These are phyloP conservation scores for Rhinella marina DNA, from an alignment of 2,797 vertebrate species.

Conservation along the genomic window DNA sequence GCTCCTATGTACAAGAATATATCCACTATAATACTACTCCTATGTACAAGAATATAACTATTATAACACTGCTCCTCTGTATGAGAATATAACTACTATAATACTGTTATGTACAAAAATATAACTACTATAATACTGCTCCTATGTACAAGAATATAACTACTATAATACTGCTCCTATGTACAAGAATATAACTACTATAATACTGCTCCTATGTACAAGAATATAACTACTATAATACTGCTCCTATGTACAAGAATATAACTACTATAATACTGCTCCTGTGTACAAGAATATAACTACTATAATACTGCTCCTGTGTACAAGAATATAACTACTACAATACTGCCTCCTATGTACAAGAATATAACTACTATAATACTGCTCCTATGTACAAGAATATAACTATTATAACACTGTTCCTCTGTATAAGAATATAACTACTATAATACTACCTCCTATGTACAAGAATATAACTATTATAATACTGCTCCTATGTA, in stretches of 20 bases:
- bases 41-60: not conserved
- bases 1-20: not conserved
- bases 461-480: not conserved
- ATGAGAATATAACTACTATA: too few species aligned
- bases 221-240: too few species aligned
- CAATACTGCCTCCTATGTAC: too few species aligned
- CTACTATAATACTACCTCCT: not conserved
- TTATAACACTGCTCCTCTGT: not conserved
- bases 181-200: too few species aligned
- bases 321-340: constrained; percentile 7
- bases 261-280: too few species aligned
- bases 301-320: constrained; percentile 8
- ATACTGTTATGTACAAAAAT: too few species aligned
- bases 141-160: not conserved
- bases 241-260: too few species aligned
- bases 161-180: not conserved
- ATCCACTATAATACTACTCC: not conserved
- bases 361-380: too few species aligned
- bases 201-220: too few species aligned
- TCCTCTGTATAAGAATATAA: not conserved
- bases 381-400: too few species aligned
- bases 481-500: not conserved
- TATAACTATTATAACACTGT: not conserved
- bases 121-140: too few species aligned
- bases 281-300: not conserved